phyloP scores from a whole-genome alignment of 2,797 vertebrate species.

The Galagoides demidoff region DNA sequence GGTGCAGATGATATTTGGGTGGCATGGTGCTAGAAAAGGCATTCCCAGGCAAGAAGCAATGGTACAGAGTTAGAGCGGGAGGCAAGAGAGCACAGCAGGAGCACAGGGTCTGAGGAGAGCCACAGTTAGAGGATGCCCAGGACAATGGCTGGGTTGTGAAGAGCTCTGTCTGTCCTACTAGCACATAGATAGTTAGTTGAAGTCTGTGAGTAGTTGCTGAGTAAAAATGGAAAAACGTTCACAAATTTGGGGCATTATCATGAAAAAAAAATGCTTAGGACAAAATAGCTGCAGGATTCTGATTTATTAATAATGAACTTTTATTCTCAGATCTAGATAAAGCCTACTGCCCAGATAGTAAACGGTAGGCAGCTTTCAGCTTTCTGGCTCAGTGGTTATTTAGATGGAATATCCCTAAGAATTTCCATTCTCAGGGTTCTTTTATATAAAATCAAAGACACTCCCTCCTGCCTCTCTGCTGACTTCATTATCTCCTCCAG shows the following conservation, averaged over 20 bases:
- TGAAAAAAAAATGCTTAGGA: slow-evolving; percentile 9
- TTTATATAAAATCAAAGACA: slow-evolving; percentile 65
- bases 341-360: neutral
- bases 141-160: neutral
- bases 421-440: slow-evolving; percentile 54
- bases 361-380: neutral
- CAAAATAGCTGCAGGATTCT: slow-evolving; percentile 14
- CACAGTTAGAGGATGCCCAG: neutral
- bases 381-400: slow-evolving; percentile 52
- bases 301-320: slow-evolving; percentile 59
- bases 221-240: neutral
- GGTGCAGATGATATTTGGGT: neutral
- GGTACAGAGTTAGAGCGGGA: neutral
- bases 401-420: slow-evolving; percentile 64
- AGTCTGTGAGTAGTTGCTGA: neutral
- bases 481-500: slow-evolving; percentile 68
- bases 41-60: neutral
- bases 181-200: neutral
- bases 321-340: neutral
- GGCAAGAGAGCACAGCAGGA: neutral
- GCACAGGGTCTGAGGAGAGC: fast-evolving
- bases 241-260: neutral
- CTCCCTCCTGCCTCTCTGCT: slow-evolving; percentile 24
- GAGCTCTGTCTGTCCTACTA: neutral
- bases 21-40: neutral